phyloP scores from a whole-genome alignment of 2,113 vertebrate species.

The Bubo bubo region DNA sequence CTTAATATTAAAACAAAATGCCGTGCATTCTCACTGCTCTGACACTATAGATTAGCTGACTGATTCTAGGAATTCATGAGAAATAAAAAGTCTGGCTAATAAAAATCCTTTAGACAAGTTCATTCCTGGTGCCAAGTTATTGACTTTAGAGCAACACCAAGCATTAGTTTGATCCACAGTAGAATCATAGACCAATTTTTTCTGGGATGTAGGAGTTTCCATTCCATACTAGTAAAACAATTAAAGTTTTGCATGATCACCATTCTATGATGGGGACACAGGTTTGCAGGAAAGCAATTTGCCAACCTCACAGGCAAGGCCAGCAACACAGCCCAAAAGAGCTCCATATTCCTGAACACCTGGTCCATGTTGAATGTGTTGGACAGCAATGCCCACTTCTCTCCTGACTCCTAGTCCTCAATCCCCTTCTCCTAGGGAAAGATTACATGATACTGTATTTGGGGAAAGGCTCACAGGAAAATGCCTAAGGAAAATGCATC shows the following conservation, averaged over 20 bases:
- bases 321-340: background rate
- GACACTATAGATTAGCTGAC: background rate
- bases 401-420: background rate
- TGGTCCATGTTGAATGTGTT: background rate
- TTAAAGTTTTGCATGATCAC: background rate
- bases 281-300: background rate
- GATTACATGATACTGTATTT: background rate
- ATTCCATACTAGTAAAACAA: background rate
- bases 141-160: background rate
- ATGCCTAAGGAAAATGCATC: constrained; percentile 6
- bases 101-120: background rate
- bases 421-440: background rate
- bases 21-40: background rate
- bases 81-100: background rate
- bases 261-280: background rate
- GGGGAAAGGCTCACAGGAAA: background rate
- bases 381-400: background rate
- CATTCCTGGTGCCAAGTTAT: background rate
- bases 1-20: background rate
- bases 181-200: background rate
- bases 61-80: background rate
- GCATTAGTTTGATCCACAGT: background rate
- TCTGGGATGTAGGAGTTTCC: background rate
- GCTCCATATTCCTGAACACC: background rate
- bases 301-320: background rate